Evolutionary conservation across 2,113 vertebrate species (phyloP).

Genomic region (Spermophilus dauricus): DNA sequence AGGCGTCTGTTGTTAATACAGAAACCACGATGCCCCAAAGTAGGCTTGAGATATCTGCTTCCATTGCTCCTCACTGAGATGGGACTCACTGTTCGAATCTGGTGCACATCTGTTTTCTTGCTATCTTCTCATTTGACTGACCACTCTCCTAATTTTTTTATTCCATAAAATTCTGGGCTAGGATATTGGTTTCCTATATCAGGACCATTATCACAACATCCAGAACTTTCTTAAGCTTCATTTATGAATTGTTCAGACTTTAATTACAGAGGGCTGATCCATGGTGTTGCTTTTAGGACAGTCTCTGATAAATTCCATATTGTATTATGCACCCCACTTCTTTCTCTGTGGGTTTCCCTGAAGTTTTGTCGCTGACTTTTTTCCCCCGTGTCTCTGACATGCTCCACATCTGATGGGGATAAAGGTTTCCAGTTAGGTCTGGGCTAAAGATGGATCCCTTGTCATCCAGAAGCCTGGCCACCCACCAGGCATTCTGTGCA

Average conservation of each 20-base stretch:
- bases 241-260: background rate
- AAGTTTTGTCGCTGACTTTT: background rate
- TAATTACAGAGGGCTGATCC: background rate
- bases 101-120: background rate
- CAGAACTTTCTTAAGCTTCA: background rate
- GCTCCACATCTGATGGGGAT: background rate
- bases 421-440: background rate
- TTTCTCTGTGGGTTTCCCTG: background rate
- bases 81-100: background rate
- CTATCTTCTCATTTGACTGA: background rate
- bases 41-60: background rate
- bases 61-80: background rate
- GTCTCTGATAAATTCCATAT: background rate
- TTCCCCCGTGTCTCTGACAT: background rate
- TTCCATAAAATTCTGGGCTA: background rate
- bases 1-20: background rate
- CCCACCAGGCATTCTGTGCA: rapidly evolving
- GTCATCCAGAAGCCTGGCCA: background rate
- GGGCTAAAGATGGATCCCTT: background rate
- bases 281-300: background rate
- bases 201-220: background rate
- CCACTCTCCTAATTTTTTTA: background rate
- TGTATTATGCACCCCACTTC: background rate
- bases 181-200: background rate
- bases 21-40: rapidly evolving